Percentiles rank a stretch among this genome's conserved stretches.
Evolutionary conservation across 2,797 vertebrate species (phyloP).

Genomic region (Acestrorhynchus altus): DNA sequence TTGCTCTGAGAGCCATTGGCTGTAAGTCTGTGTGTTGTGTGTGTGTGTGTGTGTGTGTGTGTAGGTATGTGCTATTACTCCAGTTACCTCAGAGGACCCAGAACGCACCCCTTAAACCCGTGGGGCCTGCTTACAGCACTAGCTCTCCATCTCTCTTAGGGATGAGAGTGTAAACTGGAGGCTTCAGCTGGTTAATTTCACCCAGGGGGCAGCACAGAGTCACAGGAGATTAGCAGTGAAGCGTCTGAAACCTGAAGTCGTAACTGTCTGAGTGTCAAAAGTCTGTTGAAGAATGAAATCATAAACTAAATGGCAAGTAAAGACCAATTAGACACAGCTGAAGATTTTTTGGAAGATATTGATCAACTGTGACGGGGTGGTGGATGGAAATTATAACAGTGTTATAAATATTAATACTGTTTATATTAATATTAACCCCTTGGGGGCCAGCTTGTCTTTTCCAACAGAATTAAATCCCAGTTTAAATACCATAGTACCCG

Average conservation of each 20-base stretch:
- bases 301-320: conserved; percentile 22
- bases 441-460: too few species aligned
- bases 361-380: background rate
- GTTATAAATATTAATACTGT: too few species aligned
- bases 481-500: too few species aligned
- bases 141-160: conserved; percentile 5
- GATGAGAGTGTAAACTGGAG: background rate
- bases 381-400: conserved; percentile 20
- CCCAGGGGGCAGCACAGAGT: conserved; percentile 31
- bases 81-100: conserved; percentile 44
- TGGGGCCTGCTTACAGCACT: conserved; percentile 15
- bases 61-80: conserved; percentile 33
- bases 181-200: conserved; percentile 33
- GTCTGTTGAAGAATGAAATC: background rate
- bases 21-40: conserved; percentile 17
- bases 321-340: conserved; percentile 18
- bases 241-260: conserved; percentile 19
- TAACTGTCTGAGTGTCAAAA: conserved; percentile 7
- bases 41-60: conserved; percentile 6
- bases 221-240: background rate
- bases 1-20: conserved; percentile 42
- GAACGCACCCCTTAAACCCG: conserved; percentile 26
- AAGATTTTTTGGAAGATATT: conserved; percentile 19
- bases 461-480: too few species aligned
- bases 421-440: too few species aligned